These are phyloP conservation scores for Drosophila fulvimacula DNA, from an alignment of 2,888 invertebrate species.

Conservation along the genomic window DNA sequence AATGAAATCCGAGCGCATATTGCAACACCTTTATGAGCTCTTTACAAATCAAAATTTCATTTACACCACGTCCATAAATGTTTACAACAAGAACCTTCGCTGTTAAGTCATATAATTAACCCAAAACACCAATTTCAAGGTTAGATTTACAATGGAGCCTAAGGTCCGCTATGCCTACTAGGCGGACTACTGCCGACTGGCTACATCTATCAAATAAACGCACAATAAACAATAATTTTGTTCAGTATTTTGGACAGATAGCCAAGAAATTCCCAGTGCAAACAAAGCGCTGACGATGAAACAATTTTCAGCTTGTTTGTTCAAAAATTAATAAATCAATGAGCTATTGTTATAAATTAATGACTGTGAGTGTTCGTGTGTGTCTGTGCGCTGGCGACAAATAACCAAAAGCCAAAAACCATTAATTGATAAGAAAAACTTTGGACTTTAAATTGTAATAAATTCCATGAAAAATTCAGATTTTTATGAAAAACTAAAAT, in stretches of 20 bases:
- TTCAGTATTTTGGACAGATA: slow-evolving; percentile 19
- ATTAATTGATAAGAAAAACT: slow-evolving; percentile 41
- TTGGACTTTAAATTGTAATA: slow-evolving; percentile 10
- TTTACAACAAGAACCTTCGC: slow-evolving; percentile 53
- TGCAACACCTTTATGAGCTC: slow-evolving; percentile 45
- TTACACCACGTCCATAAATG: slow-evolving; percentile 21
- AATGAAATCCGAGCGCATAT: slow-evolving; percentile 18
- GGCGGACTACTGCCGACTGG: slow-evolving; percentile 5
- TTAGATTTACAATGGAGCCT: slow-evolving; percentile 38
- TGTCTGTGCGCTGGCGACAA: slow-evolving; percentile 25
- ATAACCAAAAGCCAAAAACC: slow-evolving; percentile 21
- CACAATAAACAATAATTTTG: slow-evolving; percentile 45
- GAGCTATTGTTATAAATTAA: slow-evolving; percentile 59
- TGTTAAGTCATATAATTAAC: slow-evolving; percentile 42
- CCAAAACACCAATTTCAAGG: slow-evolving; percentile 47
- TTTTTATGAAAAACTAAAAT: neutral
- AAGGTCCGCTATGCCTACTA: slow-evolving; percentile 10
- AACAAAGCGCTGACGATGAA: slow-evolving; percentile 45
- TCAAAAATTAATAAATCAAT: slow-evolving; percentile 57
- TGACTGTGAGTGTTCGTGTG: slow-evolving; percentile 7
- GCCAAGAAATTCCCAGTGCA: slow-evolving; percentile 52
- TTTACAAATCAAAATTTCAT: slow-evolving; percentile 41
- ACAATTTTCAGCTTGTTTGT: slow-evolving; percentile 64
- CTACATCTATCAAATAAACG: slow-evolving; percentile 39
- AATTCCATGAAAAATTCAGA: slow-evolving; percentile 5